Percentiles rank a stretch among this genome's conserved stretches.
phyloP scores from a whole-genome alignment of 2,113 vertebrate genomes.

The Pelecanoides urinatrix region DNA sequence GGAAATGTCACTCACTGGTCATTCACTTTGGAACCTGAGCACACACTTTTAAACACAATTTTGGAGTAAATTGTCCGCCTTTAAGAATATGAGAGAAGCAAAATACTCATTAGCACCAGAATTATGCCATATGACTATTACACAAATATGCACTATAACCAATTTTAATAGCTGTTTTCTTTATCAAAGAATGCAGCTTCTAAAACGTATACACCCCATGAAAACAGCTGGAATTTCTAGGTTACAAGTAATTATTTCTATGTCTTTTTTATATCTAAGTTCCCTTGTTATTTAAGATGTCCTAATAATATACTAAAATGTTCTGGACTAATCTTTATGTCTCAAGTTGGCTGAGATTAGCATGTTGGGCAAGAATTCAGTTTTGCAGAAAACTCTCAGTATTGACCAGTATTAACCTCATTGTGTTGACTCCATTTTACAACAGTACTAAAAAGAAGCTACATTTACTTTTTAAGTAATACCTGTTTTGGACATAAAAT shows the following conservation, averaged over 20 bases:
- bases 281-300: not conserved
- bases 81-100: not conserved
- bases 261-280: not conserved
- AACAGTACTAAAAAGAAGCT: not conserved
- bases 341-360: not conserved
- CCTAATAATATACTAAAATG: not conserved
- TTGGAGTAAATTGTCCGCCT: not conserved
- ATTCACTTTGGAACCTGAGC: not conserved
- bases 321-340: not conserved
- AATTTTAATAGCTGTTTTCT: not conserved
- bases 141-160: not conserved
- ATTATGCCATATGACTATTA: not conserved
- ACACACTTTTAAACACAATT: not conserved
- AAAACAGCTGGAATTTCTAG: not conserved
- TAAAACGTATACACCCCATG: not conserved
- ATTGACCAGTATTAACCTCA: not conserved
- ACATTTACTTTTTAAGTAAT: not conserved
- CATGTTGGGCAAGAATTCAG: not conserved
- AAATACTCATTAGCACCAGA: not conserved
- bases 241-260: not conserved
- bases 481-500: not conserved
- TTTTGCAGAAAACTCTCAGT: not conserved
- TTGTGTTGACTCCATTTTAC: not conserved
- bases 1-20: not conserved
- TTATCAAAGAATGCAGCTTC: not conserved